A percentile compares a stretch with the other conserved stretches of the same genome.
These are phyloP conservation scores for Pandemis corylana DNA, from an alignment of 2,888 invertebrate species.

Conservation along the genomic window DNA sequence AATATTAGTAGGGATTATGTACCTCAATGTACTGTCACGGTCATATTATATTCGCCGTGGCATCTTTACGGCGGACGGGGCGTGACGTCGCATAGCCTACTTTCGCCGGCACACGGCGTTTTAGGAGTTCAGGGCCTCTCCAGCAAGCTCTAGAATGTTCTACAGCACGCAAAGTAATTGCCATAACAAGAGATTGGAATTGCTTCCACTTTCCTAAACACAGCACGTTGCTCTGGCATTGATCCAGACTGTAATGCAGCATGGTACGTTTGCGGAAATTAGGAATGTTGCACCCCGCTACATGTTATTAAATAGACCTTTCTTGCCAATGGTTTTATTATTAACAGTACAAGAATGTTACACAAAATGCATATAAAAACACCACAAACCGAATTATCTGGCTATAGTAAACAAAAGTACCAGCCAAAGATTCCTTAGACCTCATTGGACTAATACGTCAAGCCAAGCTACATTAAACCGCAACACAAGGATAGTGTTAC, in stretches of 20 bases:
- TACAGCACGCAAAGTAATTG: neutral
- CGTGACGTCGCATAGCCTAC: constrained; percentile 42
- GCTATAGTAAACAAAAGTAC: no score
- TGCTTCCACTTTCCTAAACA: neutral
- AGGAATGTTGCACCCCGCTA: neutral
- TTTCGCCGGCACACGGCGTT: constrained; percentile 34
- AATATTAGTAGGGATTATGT: neutral
- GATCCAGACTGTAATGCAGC: neutral
- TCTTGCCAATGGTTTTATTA: no score
- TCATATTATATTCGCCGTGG: neutral
- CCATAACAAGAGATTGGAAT: neutral
- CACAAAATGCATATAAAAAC: no score
- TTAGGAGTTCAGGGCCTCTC: constrained; percentile 17
- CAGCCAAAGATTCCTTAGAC: neutral
- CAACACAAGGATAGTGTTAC: constrained; percentile 15
- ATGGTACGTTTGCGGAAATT: constrained; percentile 2
- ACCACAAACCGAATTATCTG: no score
- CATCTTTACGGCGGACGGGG: constrained; percentile 3
- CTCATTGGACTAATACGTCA: constrained; percentile 11
- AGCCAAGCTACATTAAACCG: neutral
- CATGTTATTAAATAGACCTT: no score
- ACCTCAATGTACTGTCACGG: neutral
- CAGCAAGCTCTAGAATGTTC: constrained; percentile 20
- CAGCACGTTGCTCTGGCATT: constrained; percentile 1
- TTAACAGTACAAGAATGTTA: no score